A percentile compares a stretch with the other conserved stretches of the same genome.
These are phyloP conservation scores for Amniataba percoides DNA, from an alignment of 2,797 vertebrate genomes.

Conservation along the genomic window DNA sequence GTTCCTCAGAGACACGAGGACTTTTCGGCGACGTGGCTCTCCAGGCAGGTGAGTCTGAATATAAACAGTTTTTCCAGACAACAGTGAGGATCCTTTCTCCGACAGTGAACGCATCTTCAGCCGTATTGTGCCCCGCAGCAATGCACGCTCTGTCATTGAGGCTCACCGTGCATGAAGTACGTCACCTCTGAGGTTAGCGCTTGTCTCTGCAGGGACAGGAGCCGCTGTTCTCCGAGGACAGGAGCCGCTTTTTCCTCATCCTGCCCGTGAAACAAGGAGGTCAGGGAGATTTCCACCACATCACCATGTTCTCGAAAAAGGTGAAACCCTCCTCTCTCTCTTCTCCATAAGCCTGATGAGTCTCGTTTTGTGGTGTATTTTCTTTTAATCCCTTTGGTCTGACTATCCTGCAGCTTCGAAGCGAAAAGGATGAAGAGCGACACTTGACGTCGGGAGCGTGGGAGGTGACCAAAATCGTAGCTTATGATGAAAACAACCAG, in stretches of 20 bases:
- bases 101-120: not conserved
- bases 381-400: not conserved
- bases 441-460: constrained; percentile 95
- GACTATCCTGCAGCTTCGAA: constrained; percentile 82
- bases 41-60: constrained; percentile 68
- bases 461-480: constrained; percentile 94
- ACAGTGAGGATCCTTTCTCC: too few species aligned
- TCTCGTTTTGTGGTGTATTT: not conserved
- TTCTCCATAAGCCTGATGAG: not conserved
- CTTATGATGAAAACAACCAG: constrained; percentile 91
- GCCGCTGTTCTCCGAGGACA: constrained; percentile 88
- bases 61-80: too few species aligned
- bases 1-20: constrained; percentile 68
- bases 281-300: constrained; percentile 94
- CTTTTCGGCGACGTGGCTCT: constrained; percentile 70
- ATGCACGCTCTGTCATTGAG: not conserved
- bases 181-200: constrained; percentile 26
- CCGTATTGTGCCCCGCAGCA: not conserved
- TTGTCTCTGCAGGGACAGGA: constrained; percentile 87
- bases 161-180: constrained; percentile 8
- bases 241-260: constrained; percentile 91
- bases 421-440: constrained; percentile 89
- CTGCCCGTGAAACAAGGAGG: constrained; percentile 95
- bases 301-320: constrained; percentile 95
- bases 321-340: constrained; percentile 74